Conservation (phyloP, 2,113 vertebrate species). For the Paracyprichromis sp. region DNA sequence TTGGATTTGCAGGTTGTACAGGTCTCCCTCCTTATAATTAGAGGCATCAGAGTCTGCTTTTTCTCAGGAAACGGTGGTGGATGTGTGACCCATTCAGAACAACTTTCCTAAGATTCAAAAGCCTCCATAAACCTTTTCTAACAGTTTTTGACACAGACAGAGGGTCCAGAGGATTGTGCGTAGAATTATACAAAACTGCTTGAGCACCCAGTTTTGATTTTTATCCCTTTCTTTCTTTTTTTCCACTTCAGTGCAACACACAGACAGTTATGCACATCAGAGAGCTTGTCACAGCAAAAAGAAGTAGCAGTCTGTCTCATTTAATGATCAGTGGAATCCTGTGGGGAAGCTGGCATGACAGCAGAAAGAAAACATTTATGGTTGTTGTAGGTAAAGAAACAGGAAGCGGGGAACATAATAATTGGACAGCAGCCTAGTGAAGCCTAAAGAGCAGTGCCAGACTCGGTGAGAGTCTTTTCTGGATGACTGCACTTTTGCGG, state of each 20-base stretch:
- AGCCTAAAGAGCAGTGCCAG: conserved; percentile 24
- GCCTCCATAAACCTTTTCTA: neutral
- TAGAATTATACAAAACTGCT: neutral
- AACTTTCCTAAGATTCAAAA: neutral
- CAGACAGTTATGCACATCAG: neutral
- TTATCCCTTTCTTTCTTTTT: neutral
- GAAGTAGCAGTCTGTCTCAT: neutral
- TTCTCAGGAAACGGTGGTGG: neutral
- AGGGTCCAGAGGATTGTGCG: neutral
- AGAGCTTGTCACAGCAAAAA: neutral
- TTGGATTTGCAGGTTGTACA: neutral
- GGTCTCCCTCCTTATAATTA: neutral
- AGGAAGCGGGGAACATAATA: neutral
- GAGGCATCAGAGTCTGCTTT: neutral
- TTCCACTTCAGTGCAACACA: neutral
- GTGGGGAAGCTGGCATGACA: neutral
- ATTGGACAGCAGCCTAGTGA: conserved; percentile 20
- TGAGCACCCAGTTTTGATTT: neutral
- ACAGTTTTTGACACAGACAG: neutral
- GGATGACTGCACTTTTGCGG: conserved; percentile 31
- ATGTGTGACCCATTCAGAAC: neutral
- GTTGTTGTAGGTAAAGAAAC: neutral
- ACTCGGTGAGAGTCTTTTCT: conserved; percentile 44
- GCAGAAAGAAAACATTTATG: neutral
- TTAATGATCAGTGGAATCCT: neutral